Conservation (phyloP, 2,113 vertebrate genomes). For the Hyla sarda region DNA sequence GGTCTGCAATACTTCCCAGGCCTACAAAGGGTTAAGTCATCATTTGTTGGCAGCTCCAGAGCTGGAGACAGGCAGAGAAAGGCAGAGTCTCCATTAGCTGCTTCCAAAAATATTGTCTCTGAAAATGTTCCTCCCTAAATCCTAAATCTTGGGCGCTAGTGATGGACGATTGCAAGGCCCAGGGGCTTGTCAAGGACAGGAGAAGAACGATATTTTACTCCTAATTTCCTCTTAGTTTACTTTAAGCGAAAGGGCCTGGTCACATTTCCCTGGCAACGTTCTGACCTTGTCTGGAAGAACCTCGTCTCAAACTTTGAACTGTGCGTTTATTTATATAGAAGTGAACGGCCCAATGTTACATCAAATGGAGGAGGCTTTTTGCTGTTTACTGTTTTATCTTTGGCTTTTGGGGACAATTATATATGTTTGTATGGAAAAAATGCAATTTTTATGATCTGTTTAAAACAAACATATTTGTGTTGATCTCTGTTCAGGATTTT, state of each 20-base stretch:
- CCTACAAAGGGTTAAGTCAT: slow-evolving; percentile 34
- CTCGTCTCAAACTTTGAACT: slow-evolving; percentile 53
- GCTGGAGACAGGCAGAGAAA: slow-evolving; percentile 56
- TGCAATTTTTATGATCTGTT: background rate
- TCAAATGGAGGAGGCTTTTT: background rate
- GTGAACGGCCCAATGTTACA: background rate
- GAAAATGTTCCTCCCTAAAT: slow-evolving; percentile 56
- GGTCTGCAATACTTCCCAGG: background rate
- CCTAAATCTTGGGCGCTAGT: slow-evolving; percentile 50
- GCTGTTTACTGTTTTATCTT: slow-evolving; percentile 12
- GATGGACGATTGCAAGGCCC: slow-evolving; percentile 57
- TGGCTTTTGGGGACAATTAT: background rate
- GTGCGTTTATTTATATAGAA: slow-evolving; percentile 47
- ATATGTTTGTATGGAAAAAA: background rate
- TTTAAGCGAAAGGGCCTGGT: slow-evolving; percentile 72
- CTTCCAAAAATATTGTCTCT: slow-evolving; percentile 61
- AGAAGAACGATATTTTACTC: slow-evolving; percentile 65
- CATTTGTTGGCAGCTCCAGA: slow-evolving; percentile 3
- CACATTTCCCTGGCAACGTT: slow-evolving; percentile 62
- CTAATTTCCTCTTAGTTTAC: slow-evolving; percentile 69
- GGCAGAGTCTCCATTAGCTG: slow-evolving; percentile 62
- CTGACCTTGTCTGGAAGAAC: slow-evolving; percentile 68
- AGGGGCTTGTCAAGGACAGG: slow-evolving; percentile 69
- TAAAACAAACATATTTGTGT: background rate
- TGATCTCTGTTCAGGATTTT: too few relatives aligned